These are phyloP conservation scores for Vanessa atalanta DNA, from an alignment of 1,140 invertebrate species.

Conservation along the genomic window DNA sequence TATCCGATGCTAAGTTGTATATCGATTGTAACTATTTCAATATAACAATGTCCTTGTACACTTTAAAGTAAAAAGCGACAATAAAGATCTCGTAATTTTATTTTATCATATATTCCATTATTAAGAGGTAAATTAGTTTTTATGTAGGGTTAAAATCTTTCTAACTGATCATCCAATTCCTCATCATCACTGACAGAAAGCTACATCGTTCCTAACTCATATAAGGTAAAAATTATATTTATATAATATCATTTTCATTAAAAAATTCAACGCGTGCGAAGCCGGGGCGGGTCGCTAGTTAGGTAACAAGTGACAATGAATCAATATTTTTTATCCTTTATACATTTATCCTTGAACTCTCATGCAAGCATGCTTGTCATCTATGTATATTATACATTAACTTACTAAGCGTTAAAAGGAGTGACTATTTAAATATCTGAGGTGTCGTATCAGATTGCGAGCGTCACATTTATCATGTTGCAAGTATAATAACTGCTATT, in stretches of 20 bases:
- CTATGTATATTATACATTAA: not conserved
- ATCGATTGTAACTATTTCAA: not conserved
- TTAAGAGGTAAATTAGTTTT: no score
- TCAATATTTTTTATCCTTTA: conserved; percentile 6
- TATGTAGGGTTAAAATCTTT: no score
- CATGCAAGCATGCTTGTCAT: not conserved
- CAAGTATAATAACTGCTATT: not conserved
- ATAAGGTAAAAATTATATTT: no score
- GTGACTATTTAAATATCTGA: conserved; percentile 2
- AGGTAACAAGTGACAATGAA: not conserved
- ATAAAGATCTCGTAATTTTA: not conserved
- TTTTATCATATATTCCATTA: no score
- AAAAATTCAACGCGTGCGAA: no score
- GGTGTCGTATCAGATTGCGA: conserved; percentile 10
- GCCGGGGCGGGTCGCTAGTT: no score
- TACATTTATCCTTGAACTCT: not conserved
- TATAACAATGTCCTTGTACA: not conserved
- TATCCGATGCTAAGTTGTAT: no score
- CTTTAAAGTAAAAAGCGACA: not conserved
- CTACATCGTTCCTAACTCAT: no score
- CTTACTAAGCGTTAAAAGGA: not conserved
- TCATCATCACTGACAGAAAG: no score
- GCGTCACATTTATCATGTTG: not conserved
- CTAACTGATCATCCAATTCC: no score
- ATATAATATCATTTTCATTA: no score